Evolutionary conservation across 2,113 vertebrate species (phyloP).

Genomic region (Litocranius walleri): DNA sequence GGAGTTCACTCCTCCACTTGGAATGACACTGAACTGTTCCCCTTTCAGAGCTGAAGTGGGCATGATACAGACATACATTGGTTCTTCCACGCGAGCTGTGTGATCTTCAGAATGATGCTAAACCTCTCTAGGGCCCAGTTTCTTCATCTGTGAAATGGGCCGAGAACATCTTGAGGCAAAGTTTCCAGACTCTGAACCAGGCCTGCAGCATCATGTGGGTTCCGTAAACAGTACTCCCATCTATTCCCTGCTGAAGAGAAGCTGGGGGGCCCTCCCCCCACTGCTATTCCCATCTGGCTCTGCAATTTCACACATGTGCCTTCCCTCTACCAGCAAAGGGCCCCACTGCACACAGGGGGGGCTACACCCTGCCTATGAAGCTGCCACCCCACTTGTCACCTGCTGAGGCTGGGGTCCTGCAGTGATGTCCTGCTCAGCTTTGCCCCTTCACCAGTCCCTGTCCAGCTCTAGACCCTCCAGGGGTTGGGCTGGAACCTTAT

Average conservation of each 20-base stretch:
- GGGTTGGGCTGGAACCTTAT: background rate
- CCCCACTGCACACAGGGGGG: background rate
- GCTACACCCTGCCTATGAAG: background rate
- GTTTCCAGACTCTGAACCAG: background rate
- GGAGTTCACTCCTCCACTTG: background rate
- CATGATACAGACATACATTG: rapidly evolving
- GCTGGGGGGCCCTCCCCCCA: no score
- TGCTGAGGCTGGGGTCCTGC: background rate
- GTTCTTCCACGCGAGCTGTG: background rate
- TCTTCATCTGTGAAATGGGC: background rate
- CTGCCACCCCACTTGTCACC: background rate
- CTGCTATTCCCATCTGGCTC: background rate
- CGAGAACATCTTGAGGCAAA: background rate
- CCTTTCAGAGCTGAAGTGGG: background rate
- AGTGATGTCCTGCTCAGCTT: background rate
- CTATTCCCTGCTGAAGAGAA: background rate
- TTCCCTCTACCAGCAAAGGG: background rate
- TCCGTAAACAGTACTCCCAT: background rate
- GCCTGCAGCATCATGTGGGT: background rate
- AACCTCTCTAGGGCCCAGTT: background rate
- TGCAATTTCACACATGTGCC: background rate
- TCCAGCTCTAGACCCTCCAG: background rate
- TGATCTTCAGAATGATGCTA: background rate
- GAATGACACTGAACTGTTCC: background rate
- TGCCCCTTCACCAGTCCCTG: background rate